These are phyloP conservation scores for Dromas ardeola DNA, from an alignment of 2,113 vertebrate species.

Conservation along the genomic window DNA sequence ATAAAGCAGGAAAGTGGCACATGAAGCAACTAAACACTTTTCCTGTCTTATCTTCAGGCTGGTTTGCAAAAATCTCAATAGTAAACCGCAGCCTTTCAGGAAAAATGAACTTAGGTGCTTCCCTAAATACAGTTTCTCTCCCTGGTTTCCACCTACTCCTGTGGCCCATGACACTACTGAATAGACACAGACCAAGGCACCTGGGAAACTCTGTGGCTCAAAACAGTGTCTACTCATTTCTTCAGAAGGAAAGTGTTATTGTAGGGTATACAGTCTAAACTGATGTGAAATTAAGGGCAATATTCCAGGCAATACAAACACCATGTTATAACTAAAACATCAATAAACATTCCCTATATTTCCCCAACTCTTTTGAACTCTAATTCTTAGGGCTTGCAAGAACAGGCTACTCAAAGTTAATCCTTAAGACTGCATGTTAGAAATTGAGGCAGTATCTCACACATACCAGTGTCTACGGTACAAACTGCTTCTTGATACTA, in stretches of 20 bases:
- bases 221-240: neutral
- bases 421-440: neutral
- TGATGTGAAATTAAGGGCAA: neutral
- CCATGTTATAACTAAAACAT: slow-evolving; percentile 10
- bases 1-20: neutral
- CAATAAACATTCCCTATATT: slow-evolving; percentile 8
- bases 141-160: neutral
- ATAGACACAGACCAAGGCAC: neutral
- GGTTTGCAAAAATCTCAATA: neutral
- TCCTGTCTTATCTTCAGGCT: neutral
- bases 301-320: slow-evolving; percentile 14
- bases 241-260: neutral
- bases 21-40: neutral
- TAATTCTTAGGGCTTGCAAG: neutral
- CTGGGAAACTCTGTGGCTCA: neutral
- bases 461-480: neutral
- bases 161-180: neutral
- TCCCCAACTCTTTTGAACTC: slow-evolving; percentile 28
- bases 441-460: neutral
- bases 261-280: neutral
- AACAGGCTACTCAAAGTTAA: slow-evolving; percentile 14
- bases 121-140: neutral
- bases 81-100: neutral
- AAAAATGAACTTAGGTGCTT: neutral
- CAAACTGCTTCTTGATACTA: neutral